Conservation (phyloP, 2,888 invertebrate genomes). For the Rhabditoides inermis region DNA sequence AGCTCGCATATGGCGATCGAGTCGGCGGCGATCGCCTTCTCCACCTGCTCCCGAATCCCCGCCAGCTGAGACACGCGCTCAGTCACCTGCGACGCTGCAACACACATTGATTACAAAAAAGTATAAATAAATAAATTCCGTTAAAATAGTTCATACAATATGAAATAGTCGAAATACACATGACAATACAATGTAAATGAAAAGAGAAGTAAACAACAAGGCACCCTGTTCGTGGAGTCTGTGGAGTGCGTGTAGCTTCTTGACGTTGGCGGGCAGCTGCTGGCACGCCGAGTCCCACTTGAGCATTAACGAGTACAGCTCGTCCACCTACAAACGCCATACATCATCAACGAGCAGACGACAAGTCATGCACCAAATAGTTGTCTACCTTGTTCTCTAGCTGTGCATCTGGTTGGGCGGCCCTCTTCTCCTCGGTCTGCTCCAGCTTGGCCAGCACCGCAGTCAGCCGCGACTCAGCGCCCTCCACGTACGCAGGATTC, state of each 20-base stretch:
- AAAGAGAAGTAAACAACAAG: neutral
- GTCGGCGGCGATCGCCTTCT: slow-evolving; percentile 20
- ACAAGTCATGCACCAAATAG: no score
- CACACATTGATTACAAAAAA: neutral
- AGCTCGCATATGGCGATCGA: no score
- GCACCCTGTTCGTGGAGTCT: slow-evolving; percentile 30
- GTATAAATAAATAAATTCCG: neutral
- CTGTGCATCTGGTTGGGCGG: no score
- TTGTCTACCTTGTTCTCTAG: no score
- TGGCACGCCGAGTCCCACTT: slow-evolving; percentile 32
- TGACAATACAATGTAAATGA: neutral
- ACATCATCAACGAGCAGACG: slow-evolving; percentile 20
- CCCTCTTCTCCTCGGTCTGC: slow-evolving; percentile 6
- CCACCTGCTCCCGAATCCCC: slow-evolving; percentile 23
- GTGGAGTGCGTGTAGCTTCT: slow-evolving; percentile 26
- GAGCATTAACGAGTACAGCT: slow-evolving; percentile 21
- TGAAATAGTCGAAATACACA: neutral
- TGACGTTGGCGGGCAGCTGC: slow-evolving; percentile 26
- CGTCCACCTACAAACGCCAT: slow-evolving; percentile 22
- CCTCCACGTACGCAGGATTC: slow-evolving; percentile 24
- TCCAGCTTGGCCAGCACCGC: slow-evolving; percentile 24
- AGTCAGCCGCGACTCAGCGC: slow-evolving; percentile 25
- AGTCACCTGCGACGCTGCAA: slow-evolving; percentile 28
- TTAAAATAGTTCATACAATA: neutral
- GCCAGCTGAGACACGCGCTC: slow-evolving; percentile 22